Percentiles rank a stretch among this genome's conserved stretches.
phyloP scores from a whole-genome alignment of 1,140 invertebrate genomes.

The Polypedilum vanderplanki region DNA sequence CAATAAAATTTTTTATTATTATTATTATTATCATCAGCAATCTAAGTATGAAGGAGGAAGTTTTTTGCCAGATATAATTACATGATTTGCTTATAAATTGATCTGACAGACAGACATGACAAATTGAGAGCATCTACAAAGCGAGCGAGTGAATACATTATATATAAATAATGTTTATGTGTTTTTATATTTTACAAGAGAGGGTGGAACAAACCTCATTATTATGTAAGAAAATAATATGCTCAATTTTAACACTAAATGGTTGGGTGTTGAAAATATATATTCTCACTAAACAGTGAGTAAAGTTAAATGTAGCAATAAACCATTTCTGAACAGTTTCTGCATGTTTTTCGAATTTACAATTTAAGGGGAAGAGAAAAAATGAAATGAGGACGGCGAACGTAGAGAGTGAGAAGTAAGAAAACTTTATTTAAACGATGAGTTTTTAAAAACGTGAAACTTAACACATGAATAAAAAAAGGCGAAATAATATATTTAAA shows the following conservation, averaged over 20 bases:
- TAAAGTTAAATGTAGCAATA: slow-evolving; percentile 16
- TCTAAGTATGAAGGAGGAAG: no score
- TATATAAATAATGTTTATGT: no score
- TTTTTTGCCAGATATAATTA: no score
- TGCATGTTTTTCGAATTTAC: slow-evolving; percentile 6
- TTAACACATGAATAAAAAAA: slow-evolving; percentile 7
- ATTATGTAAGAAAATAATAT: slow-evolving; percentile 15
- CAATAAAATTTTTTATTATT: no score
- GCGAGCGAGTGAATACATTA: neutral
- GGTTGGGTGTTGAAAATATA: slow-evolving; percentile 17
- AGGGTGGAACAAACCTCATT: neutral
- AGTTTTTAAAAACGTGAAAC: slow-evolving; percentile 2
- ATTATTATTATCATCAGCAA: no score
- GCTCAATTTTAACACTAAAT: slow-evolving; percentile 19
- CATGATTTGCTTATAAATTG: slow-evolving; percentile 12
- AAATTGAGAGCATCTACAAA: slow-evolving; percentile 12
- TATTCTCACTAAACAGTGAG: slow-evolving; percentile 12
- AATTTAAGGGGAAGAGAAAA: neutral
- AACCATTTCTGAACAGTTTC: neutral
- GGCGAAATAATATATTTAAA: neutral
- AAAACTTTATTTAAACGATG: no score
- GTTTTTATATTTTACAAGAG: neutral
- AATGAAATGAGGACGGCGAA: neutral
- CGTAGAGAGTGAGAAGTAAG: no score
- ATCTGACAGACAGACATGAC: slow-evolving; percentile 10